Evolutionary conservation across 1,140 invertebrate genomes (phyloP), one percentile per base, ranked within the genome.

Genomic region (Heliothis virescens): DNA sequence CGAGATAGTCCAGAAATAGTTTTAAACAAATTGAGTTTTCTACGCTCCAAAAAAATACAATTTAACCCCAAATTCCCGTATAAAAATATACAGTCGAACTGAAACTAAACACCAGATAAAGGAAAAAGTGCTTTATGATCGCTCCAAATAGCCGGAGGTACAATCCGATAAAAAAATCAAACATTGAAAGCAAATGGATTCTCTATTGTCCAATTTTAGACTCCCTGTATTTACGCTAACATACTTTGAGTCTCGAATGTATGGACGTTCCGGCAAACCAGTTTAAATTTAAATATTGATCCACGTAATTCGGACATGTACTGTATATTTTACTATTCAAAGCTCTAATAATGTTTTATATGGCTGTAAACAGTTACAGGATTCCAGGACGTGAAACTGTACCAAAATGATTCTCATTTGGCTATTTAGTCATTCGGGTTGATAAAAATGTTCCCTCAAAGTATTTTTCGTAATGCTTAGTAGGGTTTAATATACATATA

Each of bases 201-300:
- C 18, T 48, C 57, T 60, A 74, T 74, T 60, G 72, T 60, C 18
- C 75, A 47, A 69, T 69, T 69, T 67, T 76, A 76, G 59, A 63
- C 21, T 47, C 41, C 21, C 60, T 76, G 47, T 76, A 71, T 76
- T 65, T 65, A 65, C 74, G 15, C 34, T 74, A 74, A 60, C 72
- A 48, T 53, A 76, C 47, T 76, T 48, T 34, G 74, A 41, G 63
- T 53, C 74, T 52, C 47, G 47, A 34, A 34, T 62, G 34, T 53
- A 53, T 63, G 34, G 48, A 79, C 67, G 76, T 78, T 74, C 29
- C 47, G 47, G 72, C 41, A 75, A 79, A 79, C 18, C 67, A 62
- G 77, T 57, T 75, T 79, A 76, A 82, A 82, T 82, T 81, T 74
- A 74, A 76, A 76, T 82, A 82, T 82, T 76, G 81, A 79, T 82